These are phyloP conservation scores for Ophthalmolycus amberensis DNA, from an alignment of 2,113 vertebrate genomes.

Conservation along the genomic window DNA sequence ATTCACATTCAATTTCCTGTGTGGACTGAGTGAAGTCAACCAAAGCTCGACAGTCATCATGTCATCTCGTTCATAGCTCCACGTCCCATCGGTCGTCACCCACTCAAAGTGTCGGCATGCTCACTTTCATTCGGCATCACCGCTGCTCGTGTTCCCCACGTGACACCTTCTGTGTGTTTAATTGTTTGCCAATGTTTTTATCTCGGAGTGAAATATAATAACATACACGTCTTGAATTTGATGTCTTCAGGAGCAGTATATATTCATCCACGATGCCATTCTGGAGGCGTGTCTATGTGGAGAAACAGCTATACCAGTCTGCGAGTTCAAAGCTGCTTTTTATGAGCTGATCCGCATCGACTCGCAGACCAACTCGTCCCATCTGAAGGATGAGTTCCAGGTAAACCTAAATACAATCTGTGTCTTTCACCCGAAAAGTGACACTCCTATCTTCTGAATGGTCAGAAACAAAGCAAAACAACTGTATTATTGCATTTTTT, in stretches of 20 bases:
- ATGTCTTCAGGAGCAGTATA: constrained; percentile 94
- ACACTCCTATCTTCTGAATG: background rate
- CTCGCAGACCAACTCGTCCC: constrained; percentile 98
- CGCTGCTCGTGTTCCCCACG: background rate
- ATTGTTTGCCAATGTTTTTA: background rate
- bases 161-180: background rate
- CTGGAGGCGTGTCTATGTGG: constrained; percentile 98
- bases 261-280: constrained; percentile 99
- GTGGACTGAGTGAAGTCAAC: constrained; percentile 3
- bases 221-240: constrained; percentile 29
- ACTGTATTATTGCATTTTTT: background rate
- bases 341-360: constrained; percentile 99
- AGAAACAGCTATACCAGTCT: constrained; percentile 97
- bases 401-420: constrained; percentile 71
- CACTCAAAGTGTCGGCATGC: constrained; percentile 42
- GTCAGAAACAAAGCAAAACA: background rate
- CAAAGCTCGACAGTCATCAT: constrained; percentile 11
- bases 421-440: background rate
- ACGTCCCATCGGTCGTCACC: constrained; percentile 58
- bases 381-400: constrained; percentile 99
- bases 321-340: constrained; percentile 98
- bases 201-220: background rate
- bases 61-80: constrained; percentile 52
- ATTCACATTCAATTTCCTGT: constrained; percentile 1
- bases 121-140: constrained; percentile 42